These are phyloP conservation scores for Otus sunia DNA, from an alignment of 2,113 vertebrate species.

Conservation along the genomic window DNA sequence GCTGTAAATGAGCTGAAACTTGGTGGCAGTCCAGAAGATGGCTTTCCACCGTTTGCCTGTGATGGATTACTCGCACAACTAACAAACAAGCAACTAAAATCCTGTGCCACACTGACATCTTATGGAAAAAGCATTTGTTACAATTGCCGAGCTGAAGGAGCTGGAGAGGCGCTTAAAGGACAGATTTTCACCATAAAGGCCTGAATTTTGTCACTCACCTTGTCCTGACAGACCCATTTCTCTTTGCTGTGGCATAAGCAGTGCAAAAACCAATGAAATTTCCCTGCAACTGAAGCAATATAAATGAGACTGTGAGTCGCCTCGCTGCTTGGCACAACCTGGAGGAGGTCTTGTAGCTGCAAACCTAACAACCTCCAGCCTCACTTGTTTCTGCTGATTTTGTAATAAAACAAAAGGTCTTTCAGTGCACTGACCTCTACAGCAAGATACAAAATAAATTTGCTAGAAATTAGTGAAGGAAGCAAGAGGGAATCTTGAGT, in stretches of 20 bases:
- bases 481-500: not conserved
- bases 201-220: fast-evolving
- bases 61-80: not conserved
- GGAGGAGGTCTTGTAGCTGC: not conserved
- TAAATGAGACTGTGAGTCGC: fast-evolving
- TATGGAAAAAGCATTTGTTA: constrained; percentile 3
- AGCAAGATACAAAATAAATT: not conserved
- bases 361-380: not conserved
- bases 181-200: fast-evolving
- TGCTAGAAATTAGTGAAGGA: not conserved
- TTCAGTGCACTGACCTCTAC: not conserved
- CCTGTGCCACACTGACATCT: constrained; percentile 71
- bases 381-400: not conserved
- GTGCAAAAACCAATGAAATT: fast-evolving
- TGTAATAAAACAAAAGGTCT: not conserved
- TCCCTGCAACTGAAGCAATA: not conserved
- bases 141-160: not conserved
- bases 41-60: constrained; percentile 47
- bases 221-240: not conserved
- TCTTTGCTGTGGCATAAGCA: fast-evolving
- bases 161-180: fast-evolving
- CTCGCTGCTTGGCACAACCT: not conserved
- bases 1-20: constrained; percentile 58
- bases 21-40: constrained; percentile 48
- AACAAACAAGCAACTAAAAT: constrained; percentile 3